Evolutionary conservation across 2,797 vertebrate genomes (phyloP), one percentile per base, ranked within the genome.

Genomic region (Notolepis coatsorum): DNA sequence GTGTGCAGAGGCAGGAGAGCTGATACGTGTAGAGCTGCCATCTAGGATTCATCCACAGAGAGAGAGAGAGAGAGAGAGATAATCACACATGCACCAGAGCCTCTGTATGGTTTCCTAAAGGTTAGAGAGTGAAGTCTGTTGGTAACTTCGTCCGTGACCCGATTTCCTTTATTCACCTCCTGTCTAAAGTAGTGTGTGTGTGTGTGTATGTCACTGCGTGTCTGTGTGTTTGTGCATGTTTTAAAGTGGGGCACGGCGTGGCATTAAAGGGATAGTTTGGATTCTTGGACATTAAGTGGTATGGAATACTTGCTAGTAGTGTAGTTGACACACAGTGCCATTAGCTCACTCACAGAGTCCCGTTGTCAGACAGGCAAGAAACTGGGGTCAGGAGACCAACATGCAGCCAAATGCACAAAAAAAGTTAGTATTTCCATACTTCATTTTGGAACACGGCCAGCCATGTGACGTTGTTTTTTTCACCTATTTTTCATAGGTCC

Each of bases 51-150:
- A 82, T 65, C 58, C 77, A 75, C 70, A 17, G 38, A 25, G 31
- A n/a, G n/a, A n/a, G n/a, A n/a, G n/a, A n/a, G n/a, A n/a, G n/a
- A 43, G 37, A 65, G 70, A 73, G 80, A 85, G 65, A 75, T 87
- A 86, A 87, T 86, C 85, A 12, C 81, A 12, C 21, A 30, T 46
- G 41, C 39, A 15, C 20, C 12, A n/a, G 77, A 82, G 72, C 63
- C 77, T 80, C 69, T 55, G 71, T 73, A 82, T 75, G 80, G 84
- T 85, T 73, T 77, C 84, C 81, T 71, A 85, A 89, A 86, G 85
- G 85, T 85, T 84, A 82, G 66, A 71, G 43, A 49, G 27, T 77
- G 27, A 68, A 79, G 67, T 78, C 66, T 80, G 76, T 70, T 59
- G 47, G 73, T 74, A 79, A 74, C 41, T 21, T 46, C 58, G 73